A percentile compares a stretch with the other conserved stretches of the same genome.
phyloP scores from a whole-genome alignment of 2,113 vertebrate species.

The Geococcyx californianus region DNA sequence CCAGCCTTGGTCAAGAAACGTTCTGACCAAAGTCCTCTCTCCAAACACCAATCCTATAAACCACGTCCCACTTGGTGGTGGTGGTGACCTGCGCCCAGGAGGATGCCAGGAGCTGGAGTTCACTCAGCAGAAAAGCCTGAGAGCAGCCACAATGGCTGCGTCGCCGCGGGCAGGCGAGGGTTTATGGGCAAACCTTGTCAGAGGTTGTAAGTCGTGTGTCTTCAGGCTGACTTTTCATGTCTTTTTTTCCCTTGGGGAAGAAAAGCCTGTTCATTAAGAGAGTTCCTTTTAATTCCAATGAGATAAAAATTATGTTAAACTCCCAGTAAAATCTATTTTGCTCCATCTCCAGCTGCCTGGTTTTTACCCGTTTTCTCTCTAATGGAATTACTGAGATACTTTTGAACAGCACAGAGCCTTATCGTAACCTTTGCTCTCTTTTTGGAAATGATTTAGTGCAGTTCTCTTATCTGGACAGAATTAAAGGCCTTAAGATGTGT shows the following conservation, averaged over 20 bases:
- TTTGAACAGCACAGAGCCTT: not conserved
- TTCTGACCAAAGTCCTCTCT: not conserved
- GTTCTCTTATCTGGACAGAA: constrained; percentile 31
- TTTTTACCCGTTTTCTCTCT: not conserved
- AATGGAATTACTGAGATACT: constrained; percentile 30
- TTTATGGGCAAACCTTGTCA: not conserved
- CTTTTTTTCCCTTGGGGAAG: not conserved
- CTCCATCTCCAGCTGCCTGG: not conserved
- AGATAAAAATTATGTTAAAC: constrained; percentile 45
- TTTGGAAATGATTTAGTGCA: constrained; percentile 38
- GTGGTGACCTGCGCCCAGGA: not conserved
- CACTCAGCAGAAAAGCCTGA: not conserved
- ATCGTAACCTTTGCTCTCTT: constrained; percentile 45
- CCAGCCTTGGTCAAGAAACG: not conserved
- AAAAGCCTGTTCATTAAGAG: not conserved
- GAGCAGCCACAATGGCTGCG: not conserved
- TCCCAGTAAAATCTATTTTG: constrained; percentile 22
- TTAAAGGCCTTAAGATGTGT: not conserved
- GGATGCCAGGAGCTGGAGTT: not conserved
- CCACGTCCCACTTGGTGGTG: accelerated
- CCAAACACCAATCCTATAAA: not conserved
- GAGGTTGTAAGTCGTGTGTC: not conserved
- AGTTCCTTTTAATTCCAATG: not conserved
- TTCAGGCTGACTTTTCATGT: not conserved
- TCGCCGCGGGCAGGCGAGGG: not conserved